Evolutionary conservation across 2,797 vertebrate species (phyloP).

Genomic region (Euphonia xanthogaster): DNA sequence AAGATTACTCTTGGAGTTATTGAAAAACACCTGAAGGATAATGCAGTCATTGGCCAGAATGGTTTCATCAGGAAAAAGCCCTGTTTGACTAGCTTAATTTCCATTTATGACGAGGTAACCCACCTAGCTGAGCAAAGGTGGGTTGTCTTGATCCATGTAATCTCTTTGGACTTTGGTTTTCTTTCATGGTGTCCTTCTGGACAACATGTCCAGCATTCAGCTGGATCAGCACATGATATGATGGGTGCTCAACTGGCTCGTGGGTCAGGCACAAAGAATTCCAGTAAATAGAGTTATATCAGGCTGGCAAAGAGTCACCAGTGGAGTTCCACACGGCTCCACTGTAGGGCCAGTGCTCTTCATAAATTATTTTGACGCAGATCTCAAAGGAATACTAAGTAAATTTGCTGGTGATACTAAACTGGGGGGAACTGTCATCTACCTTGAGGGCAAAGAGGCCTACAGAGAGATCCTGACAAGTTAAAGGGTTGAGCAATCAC

Average conservation of each 20-base stretch:
- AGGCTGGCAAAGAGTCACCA: background rate
- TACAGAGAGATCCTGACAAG: background rate
- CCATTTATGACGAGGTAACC: background rate
- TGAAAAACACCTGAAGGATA: background rate
- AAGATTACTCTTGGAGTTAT: background rate
- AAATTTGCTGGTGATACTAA: background rate
- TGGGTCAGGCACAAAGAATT: background rate
- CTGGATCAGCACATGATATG: background rate
- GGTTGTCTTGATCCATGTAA: no score
- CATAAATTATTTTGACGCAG: background rate
- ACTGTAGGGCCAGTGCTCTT: background rate
- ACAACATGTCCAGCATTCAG: background rate
- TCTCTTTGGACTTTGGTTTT: fast-evolving
- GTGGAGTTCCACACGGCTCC: background rate
- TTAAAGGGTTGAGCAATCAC: background rate
- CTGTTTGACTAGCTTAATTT: background rate
- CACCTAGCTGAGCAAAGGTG: background rate
- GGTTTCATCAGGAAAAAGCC: background rate
- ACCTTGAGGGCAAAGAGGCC: background rate
- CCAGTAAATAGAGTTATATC: background rate
- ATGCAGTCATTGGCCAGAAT: background rate
- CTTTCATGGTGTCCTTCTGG: background rate
- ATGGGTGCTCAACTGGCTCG: background rate
- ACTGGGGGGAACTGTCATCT: background rate
- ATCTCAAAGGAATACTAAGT: background rate